These are phyloP conservation scores for Leucoraja erinaceus DNA, from an alignment of 2,113 vertebrate species.

Conservation along the genomic window DNA sequence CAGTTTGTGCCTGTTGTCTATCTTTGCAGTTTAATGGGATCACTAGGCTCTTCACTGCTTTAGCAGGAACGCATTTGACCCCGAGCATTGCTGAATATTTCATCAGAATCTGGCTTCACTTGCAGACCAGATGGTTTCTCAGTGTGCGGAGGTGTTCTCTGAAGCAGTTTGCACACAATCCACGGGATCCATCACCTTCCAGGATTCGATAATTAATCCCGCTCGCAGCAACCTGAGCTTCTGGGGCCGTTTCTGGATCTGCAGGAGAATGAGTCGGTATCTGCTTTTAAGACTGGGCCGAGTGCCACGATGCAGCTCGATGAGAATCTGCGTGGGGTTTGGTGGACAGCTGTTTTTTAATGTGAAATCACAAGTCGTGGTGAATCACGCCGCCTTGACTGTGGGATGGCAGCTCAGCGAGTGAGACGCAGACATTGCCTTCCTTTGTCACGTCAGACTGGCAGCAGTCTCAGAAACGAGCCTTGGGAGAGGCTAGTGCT, in stretches of 20 bases:
- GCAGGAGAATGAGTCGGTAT: neutral
- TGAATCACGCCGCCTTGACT: neutral
- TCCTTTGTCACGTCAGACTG: neutral
- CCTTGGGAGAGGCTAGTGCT: neutral
- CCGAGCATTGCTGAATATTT: constrained; percentile 20
- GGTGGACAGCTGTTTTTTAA: no score
- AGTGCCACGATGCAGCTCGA: neutral
- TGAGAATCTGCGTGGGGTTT: neutral
- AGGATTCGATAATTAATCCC: neutral
- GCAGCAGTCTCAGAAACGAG: neutral
- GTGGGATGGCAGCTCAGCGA: no score
- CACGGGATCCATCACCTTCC: neutral
- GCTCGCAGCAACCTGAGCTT: neutral
- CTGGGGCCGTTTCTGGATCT: neutral
- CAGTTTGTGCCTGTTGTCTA: neutral
- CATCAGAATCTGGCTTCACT: constrained; percentile 31
- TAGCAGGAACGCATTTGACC: neutral
- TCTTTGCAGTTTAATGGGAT: neutral
- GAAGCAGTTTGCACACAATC: neutral
- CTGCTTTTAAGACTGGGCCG: neutral
- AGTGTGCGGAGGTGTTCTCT: neutral
- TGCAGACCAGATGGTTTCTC: neutral
- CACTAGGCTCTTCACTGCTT: neutral
- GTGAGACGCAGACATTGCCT: neutral
- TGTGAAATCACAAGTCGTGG: no score